Conservation (phyloP, 2,888 invertebrate species). For the Germaria angustata region DNA sequence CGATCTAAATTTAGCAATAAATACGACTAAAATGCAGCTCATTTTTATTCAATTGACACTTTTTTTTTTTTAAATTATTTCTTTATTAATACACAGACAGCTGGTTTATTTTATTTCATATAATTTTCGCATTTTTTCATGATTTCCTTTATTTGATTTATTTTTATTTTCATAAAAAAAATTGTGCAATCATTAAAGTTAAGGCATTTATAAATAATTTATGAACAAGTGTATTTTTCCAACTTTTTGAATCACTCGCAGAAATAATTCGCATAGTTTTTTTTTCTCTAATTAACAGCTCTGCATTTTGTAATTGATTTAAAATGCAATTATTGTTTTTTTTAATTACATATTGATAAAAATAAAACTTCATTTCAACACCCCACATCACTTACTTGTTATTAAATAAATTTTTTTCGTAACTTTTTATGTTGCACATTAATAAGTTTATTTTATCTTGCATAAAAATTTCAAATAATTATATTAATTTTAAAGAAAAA, state of each 20-base stretch:
- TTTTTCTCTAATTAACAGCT: constrained; percentile 10
- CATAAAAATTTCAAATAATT: constrained; percentile 9
- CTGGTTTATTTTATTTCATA: constrained; percentile 43
- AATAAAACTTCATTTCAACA: neutral
- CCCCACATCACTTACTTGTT: constrained; percentile 37
- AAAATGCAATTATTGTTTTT: constrained; percentile 18
- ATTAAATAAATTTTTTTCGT: neutral
- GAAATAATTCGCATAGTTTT: neutral
- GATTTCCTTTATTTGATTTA: neutral
- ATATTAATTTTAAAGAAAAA: neutral
- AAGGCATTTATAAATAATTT: constrained; percentile 49
- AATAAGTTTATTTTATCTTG: neutral
- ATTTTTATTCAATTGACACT: constrained; percentile 10
- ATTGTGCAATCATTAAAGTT: constrained; percentile 64
- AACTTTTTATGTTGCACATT: constrained; percentile 10
- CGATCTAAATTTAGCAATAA: constrained; percentile 69
- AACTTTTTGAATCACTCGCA: neutral
- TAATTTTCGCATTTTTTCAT: constrained; percentile 14
- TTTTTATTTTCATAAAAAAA: constrained; percentile 30
- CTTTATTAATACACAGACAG: constrained; percentile 52
- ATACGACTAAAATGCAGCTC: constrained; percentile 3
- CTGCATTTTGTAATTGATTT: neutral
- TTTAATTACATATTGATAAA: neutral
- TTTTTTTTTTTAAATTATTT: neutral
- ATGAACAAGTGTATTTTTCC: neutral